These are phyloP conservation scores for Hypotaenidia okinawae DNA, from an alignment of 2,797 vertebrate species.

Conservation along the genomic window DNA sequence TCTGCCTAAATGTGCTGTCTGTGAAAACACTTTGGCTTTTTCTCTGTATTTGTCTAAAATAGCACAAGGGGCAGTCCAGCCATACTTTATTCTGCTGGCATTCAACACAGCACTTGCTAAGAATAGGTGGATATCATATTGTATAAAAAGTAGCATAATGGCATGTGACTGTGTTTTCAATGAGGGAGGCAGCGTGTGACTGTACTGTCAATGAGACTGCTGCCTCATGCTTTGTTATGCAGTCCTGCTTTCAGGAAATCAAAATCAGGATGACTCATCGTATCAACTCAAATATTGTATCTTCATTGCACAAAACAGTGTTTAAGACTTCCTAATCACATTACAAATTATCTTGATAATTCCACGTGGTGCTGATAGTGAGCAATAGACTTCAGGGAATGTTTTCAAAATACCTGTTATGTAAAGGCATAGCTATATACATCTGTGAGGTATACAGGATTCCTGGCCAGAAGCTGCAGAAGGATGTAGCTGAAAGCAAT, in stretches of 20 bases:
- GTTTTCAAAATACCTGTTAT: background rate
- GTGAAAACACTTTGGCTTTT: background rate
- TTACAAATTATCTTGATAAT: conserved; percentile 33
- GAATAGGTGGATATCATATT: conserved; percentile 50
- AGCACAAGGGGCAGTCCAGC: conserved; percentile 27
- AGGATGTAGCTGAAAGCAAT: background rate
- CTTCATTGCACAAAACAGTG: conserved; percentile 24
- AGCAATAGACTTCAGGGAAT: background rate
- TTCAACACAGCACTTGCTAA: conserved; percentile 24
- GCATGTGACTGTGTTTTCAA: conserved; percentile 49
- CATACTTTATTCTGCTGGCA: conserved; percentile 7
- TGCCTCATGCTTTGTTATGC: conserved; percentile 4
- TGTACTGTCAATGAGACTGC: background rate
- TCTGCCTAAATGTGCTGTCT: background rate
- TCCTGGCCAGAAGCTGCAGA: background rate
- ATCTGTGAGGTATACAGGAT: background rate
- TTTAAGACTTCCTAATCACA: conserved; percentile 52
- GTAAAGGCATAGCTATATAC: background rate
- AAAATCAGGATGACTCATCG: background rate
- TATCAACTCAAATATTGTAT: conserved; percentile 13
- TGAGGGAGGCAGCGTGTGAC: conserved; percentile 28
- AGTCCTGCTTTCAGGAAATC: conserved; percentile 13
- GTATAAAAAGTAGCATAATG: conserved; percentile 56
- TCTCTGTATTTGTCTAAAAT: background rate
- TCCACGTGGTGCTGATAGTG: background rate